Conservation (phyloP, 2,888 invertebrate genomes). For the Pediacus dermestoides region DNA sequence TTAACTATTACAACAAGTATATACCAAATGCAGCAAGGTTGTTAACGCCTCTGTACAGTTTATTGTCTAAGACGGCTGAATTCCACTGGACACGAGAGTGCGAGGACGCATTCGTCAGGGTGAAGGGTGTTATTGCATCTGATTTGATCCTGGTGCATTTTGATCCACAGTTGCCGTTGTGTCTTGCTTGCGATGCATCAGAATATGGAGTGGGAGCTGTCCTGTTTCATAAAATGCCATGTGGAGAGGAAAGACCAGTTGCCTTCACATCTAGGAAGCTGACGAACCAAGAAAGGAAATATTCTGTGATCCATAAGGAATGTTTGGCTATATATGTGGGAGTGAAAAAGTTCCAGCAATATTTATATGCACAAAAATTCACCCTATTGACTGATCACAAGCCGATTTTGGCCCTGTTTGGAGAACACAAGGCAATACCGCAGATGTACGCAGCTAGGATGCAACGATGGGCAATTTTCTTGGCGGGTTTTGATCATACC, state of each 20-base stretch:
- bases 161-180: constrained; percentile 18
- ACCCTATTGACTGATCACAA: constrained; percentile 4
- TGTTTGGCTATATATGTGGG: constrained; percentile 7
- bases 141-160: constrained; percentile 18
- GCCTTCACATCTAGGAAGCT: constrained; percentile 16
- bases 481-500: constrained; percentile 14
- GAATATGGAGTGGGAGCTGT: constrained; percentile 16
- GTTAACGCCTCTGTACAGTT: constrained; percentile 6
- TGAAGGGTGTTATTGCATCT: constrained; percentile 18
- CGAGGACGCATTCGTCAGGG: constrained; percentile 15
- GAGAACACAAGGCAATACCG: constrained; percentile 9
- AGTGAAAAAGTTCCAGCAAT: constrained; percentile 10
- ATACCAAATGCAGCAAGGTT: constrained; percentile 8
- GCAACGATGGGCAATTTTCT: constrained; percentile 15
- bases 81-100: constrained; percentile 13
- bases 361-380: constrained; percentile 3
- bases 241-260: constrained; percentile 12
- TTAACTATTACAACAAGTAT: constrained; percentile 12
- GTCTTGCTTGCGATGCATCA: constrained; percentile 15
- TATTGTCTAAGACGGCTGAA: too few relatives aligned
- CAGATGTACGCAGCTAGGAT: constrained; percentile 12
- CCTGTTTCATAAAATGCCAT: constrained; percentile 12
- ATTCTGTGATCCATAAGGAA: too few relatives aligned
- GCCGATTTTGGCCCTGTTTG: constrained; percentile 4
- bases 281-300: constrained; percentile 12